A percentile compares a stretch with the other conserved stretches of the same genome.
Evolutionary conservation across 2,113 vertebrate species (phyloP).

Genomic region (Odocoileus hemionus): DNA sequence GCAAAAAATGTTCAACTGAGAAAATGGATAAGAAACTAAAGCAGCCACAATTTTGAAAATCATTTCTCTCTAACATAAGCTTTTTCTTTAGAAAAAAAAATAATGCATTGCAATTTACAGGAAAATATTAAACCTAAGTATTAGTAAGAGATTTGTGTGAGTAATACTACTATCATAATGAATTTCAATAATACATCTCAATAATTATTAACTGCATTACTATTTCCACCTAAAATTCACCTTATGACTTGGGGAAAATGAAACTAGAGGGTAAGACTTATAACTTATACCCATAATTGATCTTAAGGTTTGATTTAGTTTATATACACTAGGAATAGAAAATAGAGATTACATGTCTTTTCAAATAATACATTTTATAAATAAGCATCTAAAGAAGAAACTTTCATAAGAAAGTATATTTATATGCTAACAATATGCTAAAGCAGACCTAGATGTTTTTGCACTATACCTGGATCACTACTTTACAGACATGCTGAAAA

Average conservation of each 20-base stretch:
- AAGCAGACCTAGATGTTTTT: constrained; percentile 34
- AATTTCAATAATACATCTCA: constrained; percentile 12
- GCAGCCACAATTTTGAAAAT: not conserved
- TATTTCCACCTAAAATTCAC: not conserved
- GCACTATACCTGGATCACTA: constrained; percentile 31
- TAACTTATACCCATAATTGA: not conserved
- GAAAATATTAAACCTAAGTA: not conserved
- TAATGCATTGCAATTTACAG: not conserved
- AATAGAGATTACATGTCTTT: constrained; percentile 51
- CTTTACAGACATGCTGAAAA: constrained; percentile 67
- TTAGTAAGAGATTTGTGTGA: not conserved
- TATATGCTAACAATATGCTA: constrained; percentile 56
- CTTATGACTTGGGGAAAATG: not conserved
- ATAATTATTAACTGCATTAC: not conserved
- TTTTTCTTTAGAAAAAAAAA: not conserved
- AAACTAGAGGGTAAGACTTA: not conserved
- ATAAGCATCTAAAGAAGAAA: constrained; percentile 55
- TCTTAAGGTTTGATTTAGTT: not conserved
- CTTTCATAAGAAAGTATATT: constrained; percentile 52
- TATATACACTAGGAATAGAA: constrained; percentile 26
- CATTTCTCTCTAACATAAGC: not conserved
- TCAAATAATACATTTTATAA: constrained; percentile 59
- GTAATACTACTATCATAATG: not conserved
- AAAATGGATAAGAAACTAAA: not conserved
- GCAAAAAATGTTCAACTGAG: not conserved